Evolutionary conservation across 2,888 invertebrate species (phyloP), one percentile per base, ranked within the genome.

Genomic region (Autographa gamma): DNA sequence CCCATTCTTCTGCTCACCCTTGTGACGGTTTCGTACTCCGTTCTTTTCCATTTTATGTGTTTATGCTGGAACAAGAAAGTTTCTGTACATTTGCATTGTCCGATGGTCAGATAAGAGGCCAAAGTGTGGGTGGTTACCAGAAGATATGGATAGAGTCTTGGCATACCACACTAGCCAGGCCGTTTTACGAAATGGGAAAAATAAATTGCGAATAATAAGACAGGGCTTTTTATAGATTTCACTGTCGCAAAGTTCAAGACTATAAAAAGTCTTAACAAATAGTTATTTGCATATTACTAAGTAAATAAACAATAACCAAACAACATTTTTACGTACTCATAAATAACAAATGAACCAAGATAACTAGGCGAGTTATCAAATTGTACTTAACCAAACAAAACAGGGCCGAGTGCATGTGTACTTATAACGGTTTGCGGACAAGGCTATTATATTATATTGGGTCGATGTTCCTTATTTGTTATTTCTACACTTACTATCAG

Each of bases 1-100:
- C 11, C 6, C 25, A 25, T 25, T 93, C 71, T 86, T 85, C 58
- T 72, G 61, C 19, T 69, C 64, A 14, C 38, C 66, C n/a, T 80
- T 78, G 11, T 59, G 38, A 13, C 83, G 79, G 14, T 80, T 70
- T 7, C 81, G 71, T 4, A 82, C 60, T 25, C 60, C 62, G 64
- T 73, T 80, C 77, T 72, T 79, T n/a, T 48, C 66, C 84, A 83
- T 83, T 54, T 60, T 78, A 11, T 18, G 19, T 25, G 48, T 38
- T 71, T 76, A 64, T 9, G 68, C 82, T 84, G 74, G 9, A 83
- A 83, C 19, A 67, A 61, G 66, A 68, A 13, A 31, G n/a, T 19
- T 32, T 18, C 8, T 2, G 2, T 52, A 25, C 5, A 48, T 25
- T 19, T 25, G 13, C 18, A 25, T 19, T 19, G 9, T 54, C 5